These are phyloP conservation scores for Xestoiulus laeticollis DNA, from an alignment of 2,888 invertebrate genomes.

Conservation along the genomic window DNA sequence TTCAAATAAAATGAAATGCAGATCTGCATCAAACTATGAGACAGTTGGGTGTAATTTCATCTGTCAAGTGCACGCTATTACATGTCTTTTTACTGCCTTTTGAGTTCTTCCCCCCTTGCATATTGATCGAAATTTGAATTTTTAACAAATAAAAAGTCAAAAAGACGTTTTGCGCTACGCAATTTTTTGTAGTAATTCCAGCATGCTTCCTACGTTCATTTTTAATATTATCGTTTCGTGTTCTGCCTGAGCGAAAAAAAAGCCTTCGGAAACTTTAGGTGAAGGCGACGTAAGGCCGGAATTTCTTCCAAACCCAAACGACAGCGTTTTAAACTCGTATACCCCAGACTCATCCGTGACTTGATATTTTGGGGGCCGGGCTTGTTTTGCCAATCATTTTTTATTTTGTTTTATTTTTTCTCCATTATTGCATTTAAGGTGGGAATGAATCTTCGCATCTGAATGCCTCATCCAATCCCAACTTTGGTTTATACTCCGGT, in stretches of 20 bases:
- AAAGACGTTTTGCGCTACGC: conserved; percentile 9
- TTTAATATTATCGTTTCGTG: conserved; percentile 29
- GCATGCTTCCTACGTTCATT: background rate
- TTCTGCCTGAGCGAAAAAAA: conserved; percentile 15
- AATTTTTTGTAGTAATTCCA: conserved; percentile 1
- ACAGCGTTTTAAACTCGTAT: background rate
- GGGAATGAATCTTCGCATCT: conserved; percentile 43
- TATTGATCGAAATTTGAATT: conserved; percentile 11
- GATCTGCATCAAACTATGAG: background rate
- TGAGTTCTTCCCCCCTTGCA: background rate
- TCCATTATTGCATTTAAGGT: conserved; percentile 44
- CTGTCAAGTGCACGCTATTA: background rate
- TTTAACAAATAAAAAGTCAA: background rate
- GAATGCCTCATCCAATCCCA: conserved; percentile 43
- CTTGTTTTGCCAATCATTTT: conserved; percentile 45
- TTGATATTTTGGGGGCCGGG: conserved; percentile 46
- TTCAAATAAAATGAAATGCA: background rate
- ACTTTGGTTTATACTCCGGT: conserved; percentile 41
- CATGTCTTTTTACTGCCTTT: conserved; percentile 12
- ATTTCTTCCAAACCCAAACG: background rate
- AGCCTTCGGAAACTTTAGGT: background rate
- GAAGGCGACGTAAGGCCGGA: background rate
- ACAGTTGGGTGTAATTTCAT: background rate
- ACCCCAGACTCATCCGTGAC: conserved; percentile 29
- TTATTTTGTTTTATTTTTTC: conserved; percentile 44